Conservation (phyloP, 2,888 invertebrate genomes). For the Oegoconia quadripuncta region DNA sequence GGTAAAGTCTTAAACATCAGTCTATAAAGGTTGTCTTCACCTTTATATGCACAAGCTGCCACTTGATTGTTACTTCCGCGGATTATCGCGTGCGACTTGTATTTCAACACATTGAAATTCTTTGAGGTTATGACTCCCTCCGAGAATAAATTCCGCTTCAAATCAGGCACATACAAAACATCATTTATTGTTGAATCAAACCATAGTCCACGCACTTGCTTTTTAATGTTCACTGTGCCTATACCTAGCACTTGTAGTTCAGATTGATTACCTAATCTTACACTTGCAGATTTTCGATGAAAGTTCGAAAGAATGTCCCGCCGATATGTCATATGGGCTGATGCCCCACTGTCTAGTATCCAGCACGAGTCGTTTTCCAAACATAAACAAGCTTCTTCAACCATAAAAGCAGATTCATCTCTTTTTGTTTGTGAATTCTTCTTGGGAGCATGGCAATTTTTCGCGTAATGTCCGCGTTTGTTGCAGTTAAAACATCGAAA, state of each 20-base stretch:
- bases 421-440: too few relatives aligned
- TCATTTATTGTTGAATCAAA: conserved; percentile 6
- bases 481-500: conserved; percentile 7
- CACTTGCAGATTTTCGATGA: background rate
- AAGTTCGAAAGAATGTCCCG: background rate
- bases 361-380: too few relatives aligned
- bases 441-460: too few relatives aligned
- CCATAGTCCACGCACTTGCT: conserved; percentile 1
- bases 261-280: background rate
- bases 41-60: background rate
- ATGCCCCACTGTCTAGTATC: too few relatives aligned
- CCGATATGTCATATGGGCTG: conserved; percentile 1
- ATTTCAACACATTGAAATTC: background rate
- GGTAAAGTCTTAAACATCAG: background rate
- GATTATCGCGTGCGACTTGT: background rate
- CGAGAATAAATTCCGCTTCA: conserved; percentile 4
- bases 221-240: background rate
- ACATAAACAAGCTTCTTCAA: too few relatives aligned
- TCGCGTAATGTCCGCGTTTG: conserved; percentile 2
- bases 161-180: conserved; percentile 4
- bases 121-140: conserved; percentile 1
- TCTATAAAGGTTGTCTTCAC: background rate
- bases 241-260: background rate
- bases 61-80: background rate
- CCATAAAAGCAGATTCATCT: too few relatives aligned